These are phyloP conservation scores for Clusia tigrina DNA, from an alignment of 2,888 invertebrate species.

Conservation along the genomic window DNA sequence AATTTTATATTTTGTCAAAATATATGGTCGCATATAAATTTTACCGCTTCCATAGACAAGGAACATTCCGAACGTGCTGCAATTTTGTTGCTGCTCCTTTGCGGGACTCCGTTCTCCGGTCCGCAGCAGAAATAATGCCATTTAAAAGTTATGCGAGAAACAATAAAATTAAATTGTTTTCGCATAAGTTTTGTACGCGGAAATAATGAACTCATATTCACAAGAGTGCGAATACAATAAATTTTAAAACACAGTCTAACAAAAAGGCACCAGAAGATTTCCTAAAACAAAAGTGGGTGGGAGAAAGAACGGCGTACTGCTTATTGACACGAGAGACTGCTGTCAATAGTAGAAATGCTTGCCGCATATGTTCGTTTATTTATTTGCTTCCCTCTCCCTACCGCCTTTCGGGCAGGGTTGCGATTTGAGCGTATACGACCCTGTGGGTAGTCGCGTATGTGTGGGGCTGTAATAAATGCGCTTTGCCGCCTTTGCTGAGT, in stretches of 20 bases:
- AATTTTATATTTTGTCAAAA: too few species aligned
- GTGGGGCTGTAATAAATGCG: too few species aligned
- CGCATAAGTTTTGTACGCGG: slow-evolving; percentile 46
- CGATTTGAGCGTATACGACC: too few species aligned
- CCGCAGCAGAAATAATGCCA: not conserved
- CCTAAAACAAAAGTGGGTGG: not conserved
- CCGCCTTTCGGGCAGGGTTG: not conserved
- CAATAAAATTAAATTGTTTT: slow-evolving; percentile 63
- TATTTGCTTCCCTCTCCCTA: not conserved
- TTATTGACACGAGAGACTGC: not conserved
- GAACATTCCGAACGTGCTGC: slow-evolving; percentile 56
- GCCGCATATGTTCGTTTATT: not conserved
- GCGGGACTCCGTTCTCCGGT: not conserved
- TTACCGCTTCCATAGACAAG: too few species aligned
- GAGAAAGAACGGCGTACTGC: not conserved
- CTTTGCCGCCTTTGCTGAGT: not conserved
- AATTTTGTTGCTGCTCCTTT: slow-evolving; percentile 40
- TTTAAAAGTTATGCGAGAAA: slow-evolving; percentile 55
- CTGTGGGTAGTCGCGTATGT: too few species aligned
- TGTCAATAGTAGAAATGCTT: not conserved
- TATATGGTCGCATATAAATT: too few species aligned
- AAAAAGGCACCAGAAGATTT: not conserved
- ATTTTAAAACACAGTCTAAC: slow-evolving; percentile 41
- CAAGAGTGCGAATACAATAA: slow-evolving; percentile 47
- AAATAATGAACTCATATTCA: slow-evolving; percentile 59